A percentile compares a stretch with the other conserved stretches of the same genome.
phyloP scores from a whole-genome alignment of 2,888 invertebrate genomes.

The Lasioglossum calceatum region DNA sequence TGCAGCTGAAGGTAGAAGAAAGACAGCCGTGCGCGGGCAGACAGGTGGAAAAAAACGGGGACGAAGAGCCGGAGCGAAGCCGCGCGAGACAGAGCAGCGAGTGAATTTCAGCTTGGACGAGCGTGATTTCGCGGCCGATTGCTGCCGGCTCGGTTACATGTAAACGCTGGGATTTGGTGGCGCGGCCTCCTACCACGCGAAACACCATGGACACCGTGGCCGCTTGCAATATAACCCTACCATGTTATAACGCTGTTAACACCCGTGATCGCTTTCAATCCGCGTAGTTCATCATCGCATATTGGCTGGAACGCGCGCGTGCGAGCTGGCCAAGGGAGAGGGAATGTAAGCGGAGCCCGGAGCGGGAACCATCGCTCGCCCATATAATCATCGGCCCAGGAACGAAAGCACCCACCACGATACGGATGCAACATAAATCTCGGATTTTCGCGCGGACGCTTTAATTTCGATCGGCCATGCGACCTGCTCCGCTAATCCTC shows the following conservation, averaged over 20 bases:
- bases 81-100: background rate
- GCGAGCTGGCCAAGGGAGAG: background rate
- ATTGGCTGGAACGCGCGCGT: constrained; percentile 70
- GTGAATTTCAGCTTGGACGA: background rate
- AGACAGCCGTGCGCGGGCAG: background rate
- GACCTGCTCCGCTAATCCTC: constrained; percentile 29
- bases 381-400: constrained; percentile 51
- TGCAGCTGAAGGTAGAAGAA: constrained; percentile 32
- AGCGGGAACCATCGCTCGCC: constrained; percentile 43
- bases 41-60: constrained; percentile 15
- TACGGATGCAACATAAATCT: constrained; percentile 43
- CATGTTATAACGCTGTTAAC: constrained; percentile 83
- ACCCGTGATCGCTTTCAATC: constrained; percentile 84
- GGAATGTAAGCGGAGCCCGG: constrained; percentile 19
- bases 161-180: constrained; percentile 46
- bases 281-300: constrained; percentile 82
- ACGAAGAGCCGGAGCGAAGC: background rate
- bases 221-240: constrained; percentile 74
- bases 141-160: constrained; percentile 19
- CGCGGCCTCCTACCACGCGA: constrained; percentile 47
- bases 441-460: constrained; percentile 51
- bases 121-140: constrained; percentile 25
- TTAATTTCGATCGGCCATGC: constrained; percentile 44
- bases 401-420: background rate
- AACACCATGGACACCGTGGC: constrained; percentile 68